Base-by-base conservation (phyloP, 2,888 invertebrate genomes). In the Rotaria sp. region DNA sequence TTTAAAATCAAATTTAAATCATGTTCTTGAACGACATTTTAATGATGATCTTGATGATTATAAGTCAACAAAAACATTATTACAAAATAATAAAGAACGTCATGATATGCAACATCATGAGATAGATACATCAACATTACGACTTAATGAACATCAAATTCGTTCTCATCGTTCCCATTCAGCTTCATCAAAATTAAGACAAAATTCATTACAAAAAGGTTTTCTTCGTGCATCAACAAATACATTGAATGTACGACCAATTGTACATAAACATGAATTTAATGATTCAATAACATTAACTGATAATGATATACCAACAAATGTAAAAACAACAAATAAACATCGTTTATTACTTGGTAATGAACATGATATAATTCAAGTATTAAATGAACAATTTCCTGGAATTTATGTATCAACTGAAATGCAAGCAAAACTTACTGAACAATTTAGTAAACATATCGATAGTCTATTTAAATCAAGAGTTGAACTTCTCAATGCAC, bases 21-120 rank as follows among this genome's bases (percentile, higher is more conserved):
- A 80, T 45, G n/a, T 80, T 80, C 45, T 80, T 45, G 13, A 45
- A 41, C 45, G n/a, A 80, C 24, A 80, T n/a, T 80, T 80, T 80
- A 21, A 80, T n/a, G 80, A 80, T 80, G 80, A 80, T 80, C 80
- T 80, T 45, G 80, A 80, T n/a, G 80, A 80, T 80, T 80, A 80
- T 80, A 80, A 80, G 45, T 80, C 80, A 45, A 80, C 80, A 45
- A 80, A 24, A 80, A 45, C 41, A 80, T n/a, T 45, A 11, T 26
- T 80, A 11, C 41, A 80, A 13, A 80, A 80, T n/a, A 45, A 45
- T 4, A 24, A 80, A 80, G n/a, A 45, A 38, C 45, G 24, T 45
- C 80, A n/a, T 80, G 45, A 3, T 15, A 80, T 80, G n/a, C 26
- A 45, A 80, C 80, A 80, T n/a, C 41, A 80, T 45, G 80, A 80